phyloP scores from a whole-genome alignment of 2,888 invertebrate genomes.

The Cerastis rubricosa region DNA sequence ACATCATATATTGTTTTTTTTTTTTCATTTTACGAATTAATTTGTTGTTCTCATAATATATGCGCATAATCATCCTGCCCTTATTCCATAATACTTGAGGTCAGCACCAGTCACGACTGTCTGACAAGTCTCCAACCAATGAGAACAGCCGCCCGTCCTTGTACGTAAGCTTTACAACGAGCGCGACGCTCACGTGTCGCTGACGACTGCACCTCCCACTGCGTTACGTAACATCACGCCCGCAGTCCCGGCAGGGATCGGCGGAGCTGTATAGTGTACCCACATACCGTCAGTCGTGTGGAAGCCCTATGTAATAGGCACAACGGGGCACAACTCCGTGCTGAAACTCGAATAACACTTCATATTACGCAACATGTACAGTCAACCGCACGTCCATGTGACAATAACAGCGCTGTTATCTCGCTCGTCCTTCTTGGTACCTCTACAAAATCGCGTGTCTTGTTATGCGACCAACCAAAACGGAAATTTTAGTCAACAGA shows the following conservation, averaged over 20 bases:
- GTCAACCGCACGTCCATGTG: neutral
- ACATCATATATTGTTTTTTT: neutral
- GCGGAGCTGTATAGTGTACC: neutral
- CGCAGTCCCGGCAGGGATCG: too few species aligned
- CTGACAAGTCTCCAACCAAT: neutral
- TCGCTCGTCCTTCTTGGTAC: neutral
- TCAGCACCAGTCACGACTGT: neutral
- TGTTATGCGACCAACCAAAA: neutral
- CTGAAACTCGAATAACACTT: neutral
- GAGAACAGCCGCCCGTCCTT: neutral
- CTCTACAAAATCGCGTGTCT: neutral
- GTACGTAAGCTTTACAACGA: neutral
- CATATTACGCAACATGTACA: neutral
- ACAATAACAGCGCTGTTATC: neutral
- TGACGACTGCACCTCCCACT: neutral
- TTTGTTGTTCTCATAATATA: neutral
- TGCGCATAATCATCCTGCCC: neutral
- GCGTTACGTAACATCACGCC: constrained; percentile 1
- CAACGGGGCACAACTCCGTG: neutral
- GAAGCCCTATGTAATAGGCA: neutral
- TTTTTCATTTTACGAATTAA: neutral
- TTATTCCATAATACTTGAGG: neutral
- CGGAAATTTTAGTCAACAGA: neutral
- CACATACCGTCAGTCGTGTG: neutral
- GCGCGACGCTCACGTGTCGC: neutral